Conservation (phyloP, 2,888 invertebrate genomes). For the Masnerella sp. region DNA sequence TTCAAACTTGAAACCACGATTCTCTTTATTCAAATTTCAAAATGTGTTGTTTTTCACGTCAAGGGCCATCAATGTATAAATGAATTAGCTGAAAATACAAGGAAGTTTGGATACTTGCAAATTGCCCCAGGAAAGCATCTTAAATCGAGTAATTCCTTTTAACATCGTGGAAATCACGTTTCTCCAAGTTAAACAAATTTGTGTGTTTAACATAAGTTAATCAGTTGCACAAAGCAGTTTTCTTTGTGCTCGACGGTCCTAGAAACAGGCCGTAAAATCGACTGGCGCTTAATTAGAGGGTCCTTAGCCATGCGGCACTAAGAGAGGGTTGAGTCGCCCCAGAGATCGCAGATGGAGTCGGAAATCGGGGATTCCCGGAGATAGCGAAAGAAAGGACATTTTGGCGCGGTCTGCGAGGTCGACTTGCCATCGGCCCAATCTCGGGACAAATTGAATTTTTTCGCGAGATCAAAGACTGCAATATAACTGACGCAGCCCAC, state of each 20-base stretch:
- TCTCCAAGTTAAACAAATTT: too few species aligned
- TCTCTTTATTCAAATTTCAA: too few species aligned
- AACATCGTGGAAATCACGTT: too few species aligned
- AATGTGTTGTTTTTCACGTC: too few species aligned
- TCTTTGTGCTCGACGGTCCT: conserved; percentile 4
- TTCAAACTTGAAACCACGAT: too few species aligned
- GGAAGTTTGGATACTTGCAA: too few species aligned
- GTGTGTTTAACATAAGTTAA: too few species aligned
- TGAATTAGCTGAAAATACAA: too few species aligned
- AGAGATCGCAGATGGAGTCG: conserved; percentile 18
- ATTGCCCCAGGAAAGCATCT: too few species aligned
- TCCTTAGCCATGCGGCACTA: background rate
- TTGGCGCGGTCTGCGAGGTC: conserved; percentile 60
- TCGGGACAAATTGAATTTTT: conserved; percentile 75
- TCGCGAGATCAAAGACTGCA: conserved; percentile 73
- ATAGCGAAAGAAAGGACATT: conserved; percentile 36
- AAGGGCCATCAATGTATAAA: too few species aligned
- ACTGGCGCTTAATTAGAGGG: conserved; percentile 61
- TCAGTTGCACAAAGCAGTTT: too few species aligned
- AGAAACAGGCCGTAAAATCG: conserved; percentile 53
- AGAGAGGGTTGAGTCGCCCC: conserved; percentile 37
- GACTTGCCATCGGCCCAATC: conserved; percentile 72
- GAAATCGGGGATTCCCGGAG: conserved; percentile 16
- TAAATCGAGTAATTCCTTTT: too few species aligned
- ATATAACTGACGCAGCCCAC: conserved; percentile 62